These are phyloP conservation scores for Papilio gigon DNA, from an alignment of 2,888 invertebrate species.

Conservation along the genomic window DNA sequence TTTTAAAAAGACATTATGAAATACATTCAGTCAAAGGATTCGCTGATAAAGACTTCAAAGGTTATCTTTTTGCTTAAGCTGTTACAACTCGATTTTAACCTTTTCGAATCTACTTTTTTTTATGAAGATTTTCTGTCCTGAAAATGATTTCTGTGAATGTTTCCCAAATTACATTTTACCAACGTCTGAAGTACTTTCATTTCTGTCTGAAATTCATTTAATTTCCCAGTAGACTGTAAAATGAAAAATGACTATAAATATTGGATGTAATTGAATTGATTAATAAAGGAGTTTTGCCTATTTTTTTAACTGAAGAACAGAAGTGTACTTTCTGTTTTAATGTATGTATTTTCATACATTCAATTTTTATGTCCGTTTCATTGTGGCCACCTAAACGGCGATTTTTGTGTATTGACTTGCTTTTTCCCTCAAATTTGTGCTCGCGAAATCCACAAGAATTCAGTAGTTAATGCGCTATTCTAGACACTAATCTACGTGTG, in stretches of 20 bases:
- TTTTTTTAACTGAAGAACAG: neutral
- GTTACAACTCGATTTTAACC: neutral
- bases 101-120: slow-evolving; percentile 3
- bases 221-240: slow-evolving; percentile 25
- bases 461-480: no score
- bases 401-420: no score
- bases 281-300: neutral
- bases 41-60: neutral
- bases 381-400: no score
- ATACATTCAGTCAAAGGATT: neutral
- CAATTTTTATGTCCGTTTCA: no score
- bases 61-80: neutral
- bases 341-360: no score
- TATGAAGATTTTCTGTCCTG: neutral
- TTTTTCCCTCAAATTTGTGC: no score
- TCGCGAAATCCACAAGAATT: no score
- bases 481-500: no score
- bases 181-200: slow-evolving; percentile 1
- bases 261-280: neutral
- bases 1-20: neutral
- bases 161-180: slow-evolving; percentile 17
- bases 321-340: no score
- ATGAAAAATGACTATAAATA: neutral
- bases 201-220: neutral
- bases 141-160: slow-evolving; percentile 13